Evolutionary conservation across 2,888 invertebrate genomes (phyloP).

Genomic region (Cheilosia variabilis): DNA sequence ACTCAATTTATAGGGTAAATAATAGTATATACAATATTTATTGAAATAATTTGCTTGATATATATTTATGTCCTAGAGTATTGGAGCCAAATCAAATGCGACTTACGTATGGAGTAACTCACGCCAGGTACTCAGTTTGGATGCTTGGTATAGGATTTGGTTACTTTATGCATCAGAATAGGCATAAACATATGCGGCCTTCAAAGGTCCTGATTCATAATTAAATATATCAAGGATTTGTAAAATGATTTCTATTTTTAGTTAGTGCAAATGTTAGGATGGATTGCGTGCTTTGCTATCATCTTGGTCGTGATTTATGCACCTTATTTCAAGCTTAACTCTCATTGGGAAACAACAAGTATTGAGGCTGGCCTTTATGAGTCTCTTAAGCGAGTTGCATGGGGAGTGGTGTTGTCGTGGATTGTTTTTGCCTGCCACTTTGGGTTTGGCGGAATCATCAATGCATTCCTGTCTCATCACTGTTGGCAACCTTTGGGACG

Average conservation of each 20-base stretch:
- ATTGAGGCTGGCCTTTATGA: constrained; percentile 82
- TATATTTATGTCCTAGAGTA: constrained; percentile 41
- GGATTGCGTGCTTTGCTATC: constrained; percentile 79
- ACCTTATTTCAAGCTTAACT: constrained; percentile 80
- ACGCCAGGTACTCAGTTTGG: constrained; percentile 83
- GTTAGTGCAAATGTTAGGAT: constrained; percentile 79
- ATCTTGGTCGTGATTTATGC: constrained; percentile 81
- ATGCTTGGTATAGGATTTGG: constrained; percentile 82
- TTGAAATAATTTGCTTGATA: not conserved
- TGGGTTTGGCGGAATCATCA: constrained; percentile 82
- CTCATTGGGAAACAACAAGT: constrained; percentile 77
- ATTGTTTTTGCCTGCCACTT: constrained; percentile 83
- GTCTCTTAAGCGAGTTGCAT: constrained; percentile 80
- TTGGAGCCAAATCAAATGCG: constrained; percentile 79
- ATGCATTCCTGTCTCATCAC: constrained; percentile 81
- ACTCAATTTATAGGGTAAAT: constrained; percentile 80
- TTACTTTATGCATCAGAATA: constrained; percentile 81
- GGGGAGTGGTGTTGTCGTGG: constrained; percentile 81
- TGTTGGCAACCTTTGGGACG: constrained; percentile 82
- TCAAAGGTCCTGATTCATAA: constrained; percentile 79
- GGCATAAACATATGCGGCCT: constrained; percentile 77
- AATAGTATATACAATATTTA: constrained; percentile 26
- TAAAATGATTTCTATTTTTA: constrained; percentile 15
- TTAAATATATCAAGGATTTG: not conserved
- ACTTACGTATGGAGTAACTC: constrained; percentile 82